Conservation (phyloP, 53 echinoderm and acorn worm genomes). For the Paelopatides confundens region DNA sequence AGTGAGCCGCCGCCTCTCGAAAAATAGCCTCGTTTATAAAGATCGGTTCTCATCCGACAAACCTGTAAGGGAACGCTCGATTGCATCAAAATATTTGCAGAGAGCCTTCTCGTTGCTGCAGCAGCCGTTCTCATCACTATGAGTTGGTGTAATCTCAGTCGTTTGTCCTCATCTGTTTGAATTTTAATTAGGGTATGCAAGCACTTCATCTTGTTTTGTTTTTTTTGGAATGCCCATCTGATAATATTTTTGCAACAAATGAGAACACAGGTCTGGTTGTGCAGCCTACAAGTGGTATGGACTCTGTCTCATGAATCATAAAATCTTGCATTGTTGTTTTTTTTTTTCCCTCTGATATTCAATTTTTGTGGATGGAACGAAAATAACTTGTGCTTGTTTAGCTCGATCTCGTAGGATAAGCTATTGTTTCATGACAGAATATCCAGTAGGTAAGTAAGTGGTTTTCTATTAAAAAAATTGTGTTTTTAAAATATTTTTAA, state of each 20-base stretch:
- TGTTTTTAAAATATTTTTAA: too few relatives aligned
- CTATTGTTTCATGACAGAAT: background rate
- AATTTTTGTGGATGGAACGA: background rate
- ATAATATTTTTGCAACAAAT: background rate
- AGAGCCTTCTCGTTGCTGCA: background rate
- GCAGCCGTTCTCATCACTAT: background rate
- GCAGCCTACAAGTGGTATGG: background rate
- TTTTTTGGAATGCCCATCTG: background rate
- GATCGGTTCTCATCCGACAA: constrained; percentile 4
- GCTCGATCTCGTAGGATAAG: background rate
- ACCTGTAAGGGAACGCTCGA: background rate
- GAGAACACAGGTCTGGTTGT: background rate
- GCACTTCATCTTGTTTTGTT: background rate
- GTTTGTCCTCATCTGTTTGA: background rate
- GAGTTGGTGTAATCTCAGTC: background rate
- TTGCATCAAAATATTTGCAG: constrained; percentile 12
- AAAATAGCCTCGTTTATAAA: constrained; percentile 7
- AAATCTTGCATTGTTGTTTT: too few relatives aligned
- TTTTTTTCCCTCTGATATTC: background rate
- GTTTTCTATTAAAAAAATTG: too few relatives aligned
- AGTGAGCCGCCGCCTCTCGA: background rate
- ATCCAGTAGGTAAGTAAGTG: background rate
- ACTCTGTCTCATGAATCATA: too few relatives aligned
- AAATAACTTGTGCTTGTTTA: background rate
- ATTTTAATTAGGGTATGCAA: background rate